Percentiles rank a stretch among this genome's conserved stretches.
Conservation (phyloP, 2,888 invertebrate species). For the Ernsta delagoae region DNA sequence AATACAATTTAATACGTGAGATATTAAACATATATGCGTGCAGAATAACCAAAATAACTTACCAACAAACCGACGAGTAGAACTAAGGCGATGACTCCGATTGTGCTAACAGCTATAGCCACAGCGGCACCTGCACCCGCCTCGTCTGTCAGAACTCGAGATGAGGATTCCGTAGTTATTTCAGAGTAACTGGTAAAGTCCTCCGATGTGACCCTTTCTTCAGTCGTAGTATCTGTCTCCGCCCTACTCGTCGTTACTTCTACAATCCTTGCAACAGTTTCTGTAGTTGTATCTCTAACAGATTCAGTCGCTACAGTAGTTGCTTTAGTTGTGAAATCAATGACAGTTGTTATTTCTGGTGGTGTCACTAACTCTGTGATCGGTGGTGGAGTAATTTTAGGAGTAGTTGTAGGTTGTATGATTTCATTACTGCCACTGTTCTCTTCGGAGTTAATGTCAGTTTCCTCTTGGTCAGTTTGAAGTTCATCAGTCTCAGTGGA, state of each 20-base stretch:
- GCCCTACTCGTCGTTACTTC: slow-evolving; percentile 50
- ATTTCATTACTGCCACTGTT: slow-evolving; percentile 73
- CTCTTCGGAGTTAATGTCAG: slow-evolving; percentile 59
- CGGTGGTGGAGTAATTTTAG: slow-evolving; percentile 47
- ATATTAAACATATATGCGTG: no score
- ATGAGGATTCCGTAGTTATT: slow-evolving; percentile 67
- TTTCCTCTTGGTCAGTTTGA: slow-evolving; percentile 28
- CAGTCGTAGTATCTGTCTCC: slow-evolving; percentile 57
- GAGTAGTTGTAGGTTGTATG: slow-evolving; percentile 46
- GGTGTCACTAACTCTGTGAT: slow-evolving; percentile 44
- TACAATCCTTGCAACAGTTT: slow-evolving; percentile 49
- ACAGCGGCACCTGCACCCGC: slow-evolving; percentile 89
- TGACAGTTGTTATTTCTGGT: slow-evolving; percentile 37
- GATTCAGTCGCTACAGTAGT: slow-evolving; percentile 36
- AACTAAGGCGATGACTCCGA: slow-evolving; percentile 91
- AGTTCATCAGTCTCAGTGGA: slow-evolving; percentile 42
- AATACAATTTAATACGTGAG: no score
- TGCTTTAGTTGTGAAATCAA: slow-evolving; percentile 43
- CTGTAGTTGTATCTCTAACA: slow-evolving; percentile 47
- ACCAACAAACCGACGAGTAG: slow-evolving; percentile 91
- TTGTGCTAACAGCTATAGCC: slow-evolving; percentile 92
- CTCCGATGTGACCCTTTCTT: slow-evolving; percentile 56
- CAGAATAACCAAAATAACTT: slow-evolving; percentile 57
- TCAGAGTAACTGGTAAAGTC: slow-evolving; percentile 62
- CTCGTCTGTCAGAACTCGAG: slow-evolving; percentile 58